Evolutionary conservation across 2,888 invertebrate species (phyloP).

Genomic region (Melinopterus prodromus): DNA sequence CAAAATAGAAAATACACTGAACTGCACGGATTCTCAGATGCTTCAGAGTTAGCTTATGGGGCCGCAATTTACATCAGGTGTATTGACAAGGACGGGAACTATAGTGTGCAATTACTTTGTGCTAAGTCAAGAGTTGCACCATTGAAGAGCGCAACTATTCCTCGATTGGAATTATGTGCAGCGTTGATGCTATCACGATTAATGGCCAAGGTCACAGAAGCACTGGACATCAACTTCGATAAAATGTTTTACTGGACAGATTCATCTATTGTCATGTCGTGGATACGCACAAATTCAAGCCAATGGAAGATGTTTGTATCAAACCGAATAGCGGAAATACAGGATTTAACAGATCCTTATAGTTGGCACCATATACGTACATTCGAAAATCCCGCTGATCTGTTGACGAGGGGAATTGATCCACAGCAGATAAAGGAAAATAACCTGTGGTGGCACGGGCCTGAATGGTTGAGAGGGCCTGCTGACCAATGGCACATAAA

Average conservation of each 20-base stretch:
- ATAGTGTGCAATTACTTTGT: slow-evolving; percentile 28
- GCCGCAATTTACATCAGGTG: slow-evolving; percentile 30
- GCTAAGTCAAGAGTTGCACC: slow-evolving; percentile 38
- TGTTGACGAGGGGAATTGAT: background rate
- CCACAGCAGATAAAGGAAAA: background rate
- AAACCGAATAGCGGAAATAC: slow-evolving; percentile 11
- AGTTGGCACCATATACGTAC: slow-evolving; percentile 7
- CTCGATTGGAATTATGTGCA: slow-evolving; percentile 47
- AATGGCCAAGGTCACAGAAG: background rate
- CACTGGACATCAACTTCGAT: slow-evolving; percentile 6
- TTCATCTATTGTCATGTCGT: slow-evolving; percentile 11
- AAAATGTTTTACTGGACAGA: background rate
- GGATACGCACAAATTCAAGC: slow-evolving; percentile 6
- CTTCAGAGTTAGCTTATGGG: slow-evolving; percentile 35
- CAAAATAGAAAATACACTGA: slow-evolving; percentile 24
- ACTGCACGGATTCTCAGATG: slow-evolving; percentile 43
- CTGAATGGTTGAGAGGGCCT: too few species aligned
- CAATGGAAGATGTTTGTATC: slow-evolving; percentile 6
- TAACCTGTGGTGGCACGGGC: background rate
- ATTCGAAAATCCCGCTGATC: background rate
- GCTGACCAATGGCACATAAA: too few species aligned
- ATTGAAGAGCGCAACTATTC: slow-evolving; percentile 41
- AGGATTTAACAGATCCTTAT: slow-evolving; percentile 12
- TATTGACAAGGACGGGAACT: slow-evolving; percentile 18
- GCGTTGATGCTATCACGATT: slow-evolving; percentile 42